Evolutionary conservation across 1,140 invertebrate genomes (phyloP).

Genomic region (Drosophila aff.): DNA sequence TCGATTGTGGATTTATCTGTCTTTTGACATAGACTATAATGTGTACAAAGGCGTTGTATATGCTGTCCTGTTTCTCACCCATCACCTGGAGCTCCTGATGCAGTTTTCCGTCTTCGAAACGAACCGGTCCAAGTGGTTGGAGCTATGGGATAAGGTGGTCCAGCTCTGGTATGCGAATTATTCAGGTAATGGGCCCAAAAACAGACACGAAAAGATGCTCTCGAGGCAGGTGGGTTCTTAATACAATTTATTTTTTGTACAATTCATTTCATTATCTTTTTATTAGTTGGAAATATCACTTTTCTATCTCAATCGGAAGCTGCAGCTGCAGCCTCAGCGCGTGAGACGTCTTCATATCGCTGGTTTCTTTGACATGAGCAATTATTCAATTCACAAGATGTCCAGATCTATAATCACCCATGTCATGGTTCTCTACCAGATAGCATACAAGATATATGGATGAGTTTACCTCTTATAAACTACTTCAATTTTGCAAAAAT

Average conservation of each 20-base stretch:
- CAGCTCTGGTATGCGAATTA: slow-evolving; percentile 9
- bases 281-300: slow-evolving; percentile 56
- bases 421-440: slow-evolving; percentile 60
- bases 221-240: slow-evolving; percentile 34
- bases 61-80: slow-evolving; percentile 4
- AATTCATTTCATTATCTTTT: too few relatives aligned
- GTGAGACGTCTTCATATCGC: slow-evolving; percentile 47
- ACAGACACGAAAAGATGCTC: neutral
- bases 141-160: slow-evolving; percentile 1
- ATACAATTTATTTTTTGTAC: neutral
- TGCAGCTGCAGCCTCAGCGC: slow-evolving; percentile 39
- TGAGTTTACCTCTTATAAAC: neutral
- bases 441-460: slow-evolving; percentile 70
- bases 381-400: slow-evolving; percentile 17
- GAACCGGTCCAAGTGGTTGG: slow-evolving; percentile 14
- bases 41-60: slow-evolving; percentile 1
- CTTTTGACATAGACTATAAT: neutral
- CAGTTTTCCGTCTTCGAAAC: slow-evolving; percentile 44
- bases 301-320: slow-evolving; percentile 30
- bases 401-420: slow-evolving; percentile 40
- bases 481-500: too few relatives aligned
- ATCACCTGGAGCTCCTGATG: slow-evolving; percentile 43
- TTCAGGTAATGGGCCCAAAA: neutral
- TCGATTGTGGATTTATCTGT: slow-evolving; percentile 40
- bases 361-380: slow-evolving; percentile 60